Evolutionary conservation across 2,888 invertebrate species (phyloP).

Genomic region (Spodoptera littoralis): DNA sequence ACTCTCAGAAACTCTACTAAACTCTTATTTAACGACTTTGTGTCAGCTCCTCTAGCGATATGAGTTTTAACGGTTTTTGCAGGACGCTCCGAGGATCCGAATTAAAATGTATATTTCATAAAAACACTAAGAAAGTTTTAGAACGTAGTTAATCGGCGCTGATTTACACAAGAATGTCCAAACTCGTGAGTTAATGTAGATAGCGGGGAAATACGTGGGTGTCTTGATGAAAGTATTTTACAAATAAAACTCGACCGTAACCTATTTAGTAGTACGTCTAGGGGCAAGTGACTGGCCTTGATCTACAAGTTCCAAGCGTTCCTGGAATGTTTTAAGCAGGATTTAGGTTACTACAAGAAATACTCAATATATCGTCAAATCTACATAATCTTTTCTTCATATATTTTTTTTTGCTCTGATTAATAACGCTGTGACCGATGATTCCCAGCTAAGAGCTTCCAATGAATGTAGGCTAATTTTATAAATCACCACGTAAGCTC

Average conservation of each 20-base stretch:
- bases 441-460: conserved; percentile 1
- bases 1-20: conserved; percentile 16
- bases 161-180: conserved; percentile 26
- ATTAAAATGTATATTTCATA: conserved; percentile 19
- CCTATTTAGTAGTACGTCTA: conserved; percentile 53
- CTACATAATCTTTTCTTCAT: conserved; percentile 16
- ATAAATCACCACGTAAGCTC: not conserved
- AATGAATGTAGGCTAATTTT: no score
- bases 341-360: conserved; percentile 44
- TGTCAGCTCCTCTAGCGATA: conserved; percentile 14
- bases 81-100: conserved; percentile 5
- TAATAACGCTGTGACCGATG: conserved; percentile 3
- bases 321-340: conserved; percentile 38
- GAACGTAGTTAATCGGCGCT: conserved; percentile 15
- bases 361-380: conserved; percentile 12
- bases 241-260: conserved; percentile 44
- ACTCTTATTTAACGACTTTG: conserved; percentile 20
- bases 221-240: conserved; percentile 42
- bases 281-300: conserved; percentile 54
- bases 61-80: conserved; percentile 23
- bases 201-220: conserved; percentile 42
- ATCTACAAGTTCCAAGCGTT: conserved; percentile 52
- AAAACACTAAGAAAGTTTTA: conserved; percentile 22
- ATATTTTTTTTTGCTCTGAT: conserved; percentile 3
- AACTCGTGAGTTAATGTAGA: conserved; percentile 23